A percentile compares a stretch with the other conserved stretches of the same genome.
These are phyloP conservation scores for Melopsittacus undulatus DNA, from an alignment of 2,797 vertebrate genomes.

Conservation along the genomic window DNA sequence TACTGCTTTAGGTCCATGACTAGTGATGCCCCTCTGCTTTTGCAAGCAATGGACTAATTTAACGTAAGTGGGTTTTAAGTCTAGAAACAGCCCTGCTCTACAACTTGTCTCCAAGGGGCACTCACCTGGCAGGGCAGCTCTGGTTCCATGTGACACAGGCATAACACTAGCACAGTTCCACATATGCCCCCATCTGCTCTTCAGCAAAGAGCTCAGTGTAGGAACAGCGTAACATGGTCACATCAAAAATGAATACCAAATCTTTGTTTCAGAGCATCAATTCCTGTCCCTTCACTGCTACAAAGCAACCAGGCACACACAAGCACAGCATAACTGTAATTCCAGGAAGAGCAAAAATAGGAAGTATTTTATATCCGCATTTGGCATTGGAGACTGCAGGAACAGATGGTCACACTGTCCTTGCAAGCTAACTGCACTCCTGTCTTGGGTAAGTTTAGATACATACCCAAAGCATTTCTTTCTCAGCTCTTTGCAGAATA, in stretches of 20 bases:
- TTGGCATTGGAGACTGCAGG: background rate
- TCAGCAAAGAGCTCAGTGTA: background rate
- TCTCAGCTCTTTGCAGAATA: background rate
- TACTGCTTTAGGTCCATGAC: background rate
- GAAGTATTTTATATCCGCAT: background rate
- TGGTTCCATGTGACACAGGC: accelerated
- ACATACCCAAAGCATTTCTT: background rate
- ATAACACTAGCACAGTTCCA: background rate
- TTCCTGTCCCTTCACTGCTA: background rate
- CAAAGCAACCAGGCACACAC: background rate
- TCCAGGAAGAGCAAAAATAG: background rate
- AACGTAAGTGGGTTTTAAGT: background rate
- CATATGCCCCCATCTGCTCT: background rate
- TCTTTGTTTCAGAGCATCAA: background rate
- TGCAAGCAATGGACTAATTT: background rate
- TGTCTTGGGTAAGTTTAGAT: background rate
- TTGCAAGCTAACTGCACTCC: background rate
- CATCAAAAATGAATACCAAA: background rate
- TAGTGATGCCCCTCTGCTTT: background rate
- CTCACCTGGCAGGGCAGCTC: accelerated
- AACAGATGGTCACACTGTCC: background rate
- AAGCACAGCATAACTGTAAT: background rate
- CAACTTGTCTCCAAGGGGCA: background rate
- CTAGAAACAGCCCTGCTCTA: background rate
- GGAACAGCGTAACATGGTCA: background rate